Evolutionary conservation across 2,888 invertebrate genomes (phyloP).

Genomic region (Eristalis tenax): DNA sequence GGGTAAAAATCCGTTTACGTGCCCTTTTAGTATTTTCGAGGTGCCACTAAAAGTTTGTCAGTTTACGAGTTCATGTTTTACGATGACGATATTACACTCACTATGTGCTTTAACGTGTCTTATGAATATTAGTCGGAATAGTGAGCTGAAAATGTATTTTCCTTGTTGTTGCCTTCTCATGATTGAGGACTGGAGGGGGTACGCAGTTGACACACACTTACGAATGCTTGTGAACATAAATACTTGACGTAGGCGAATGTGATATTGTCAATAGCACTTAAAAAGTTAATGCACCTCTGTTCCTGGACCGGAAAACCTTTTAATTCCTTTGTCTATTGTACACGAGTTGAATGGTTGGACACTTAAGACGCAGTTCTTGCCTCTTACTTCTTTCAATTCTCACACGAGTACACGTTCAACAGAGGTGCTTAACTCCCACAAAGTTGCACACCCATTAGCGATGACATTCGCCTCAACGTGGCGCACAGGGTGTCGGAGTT

Average conservation of each 20-base stretch:
- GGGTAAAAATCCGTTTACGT: constrained; percentile 61
- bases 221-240: not conserved
- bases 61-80: constrained; percentile 58
- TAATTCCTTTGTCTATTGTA: not conserved
- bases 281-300: not conserved
- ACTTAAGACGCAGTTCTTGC: not conserved
- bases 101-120: constrained; percentile 27
- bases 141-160: constrained; percentile 7
- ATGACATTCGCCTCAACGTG: not conserved
- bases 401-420: not conserved
- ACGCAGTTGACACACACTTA: not conserved
- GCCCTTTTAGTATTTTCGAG: constrained; percentile 65
- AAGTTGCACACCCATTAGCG: not conserved
- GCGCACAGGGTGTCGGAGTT: not conserved
- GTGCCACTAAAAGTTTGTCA: constrained; percentile 61
- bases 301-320: not conserved
- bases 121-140: constrained; percentile 24
- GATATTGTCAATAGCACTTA: not conserved
- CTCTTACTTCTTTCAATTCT: not conserved
- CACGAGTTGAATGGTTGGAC: not conserved
- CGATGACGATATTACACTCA: constrained; percentile 52
- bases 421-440: not conserved
- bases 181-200: not conserved
- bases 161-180: not conserved
- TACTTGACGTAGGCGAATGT: not conserved